These are phyloP conservation scores for Cryptocephalus moraei DNA, from an alignment of 2,888 invertebrate genomes.

Conservation along the genomic window DNA sequence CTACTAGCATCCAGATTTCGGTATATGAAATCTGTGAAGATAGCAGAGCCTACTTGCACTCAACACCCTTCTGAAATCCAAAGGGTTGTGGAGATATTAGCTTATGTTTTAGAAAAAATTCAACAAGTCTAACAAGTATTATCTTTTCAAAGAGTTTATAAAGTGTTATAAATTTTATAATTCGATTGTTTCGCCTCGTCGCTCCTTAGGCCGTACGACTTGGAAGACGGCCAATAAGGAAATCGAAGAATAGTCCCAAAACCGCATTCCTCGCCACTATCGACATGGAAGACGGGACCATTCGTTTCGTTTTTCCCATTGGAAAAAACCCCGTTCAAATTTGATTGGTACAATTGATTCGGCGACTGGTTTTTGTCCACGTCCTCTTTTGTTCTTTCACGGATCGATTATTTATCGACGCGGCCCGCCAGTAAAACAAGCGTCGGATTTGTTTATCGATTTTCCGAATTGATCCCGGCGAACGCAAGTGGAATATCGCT, in stretches of 20 bases:
- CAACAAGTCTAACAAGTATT: no score
- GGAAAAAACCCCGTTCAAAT: slow-evolving; percentile 27
- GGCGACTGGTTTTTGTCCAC: slow-evolving; percentile 34
- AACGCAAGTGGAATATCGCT: slow-evolving; percentile 6
- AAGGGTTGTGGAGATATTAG: no score
- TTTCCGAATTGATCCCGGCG: slow-evolving; percentile 5
- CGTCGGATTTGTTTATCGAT: slow-evolving; percentile 8
- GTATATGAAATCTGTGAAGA: no score
- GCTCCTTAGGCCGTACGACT: no score
- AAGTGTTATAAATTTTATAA: no score
- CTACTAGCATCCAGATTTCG: no score
- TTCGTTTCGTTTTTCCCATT: slow-evolving; percentile 17
- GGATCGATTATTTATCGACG: slow-evolving; percentile 22
- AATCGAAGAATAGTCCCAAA: slow-evolving; percentile 12
- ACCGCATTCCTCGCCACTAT: slow-evolving; percentile 16
- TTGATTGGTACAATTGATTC: slow-evolving; percentile 35
- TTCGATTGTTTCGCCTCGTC: no score
- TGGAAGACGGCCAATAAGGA: slow-evolving; percentile 14
- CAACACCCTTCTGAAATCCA: no score
- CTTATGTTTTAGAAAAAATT: no score
- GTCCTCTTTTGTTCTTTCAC: slow-evolving; percentile 27
- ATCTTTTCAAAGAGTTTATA: no score
- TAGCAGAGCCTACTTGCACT: no score
- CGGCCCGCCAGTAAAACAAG: slow-evolving; percentile 2
- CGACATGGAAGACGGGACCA: slow-evolving; percentile 22